Evolutionary conservation across 2,797 vertebrate genomes (phyloP).

Genomic region (Pogoniulus pusillus): DNA sequence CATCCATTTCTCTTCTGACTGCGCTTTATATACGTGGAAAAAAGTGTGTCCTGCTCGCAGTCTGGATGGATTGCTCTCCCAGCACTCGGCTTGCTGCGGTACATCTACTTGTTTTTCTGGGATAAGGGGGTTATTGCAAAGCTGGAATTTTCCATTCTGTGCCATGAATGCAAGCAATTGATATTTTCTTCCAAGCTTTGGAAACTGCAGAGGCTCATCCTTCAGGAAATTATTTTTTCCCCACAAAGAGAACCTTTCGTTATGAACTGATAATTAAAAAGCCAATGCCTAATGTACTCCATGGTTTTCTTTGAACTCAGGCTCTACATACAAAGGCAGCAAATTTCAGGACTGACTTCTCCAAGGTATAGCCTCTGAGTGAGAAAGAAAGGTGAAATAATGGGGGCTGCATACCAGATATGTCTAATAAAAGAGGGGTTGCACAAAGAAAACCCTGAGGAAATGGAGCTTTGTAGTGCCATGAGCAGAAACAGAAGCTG

Average conservation of each 20-base stretch:
- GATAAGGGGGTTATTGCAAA: constrained; percentile 9
- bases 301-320: constrained; percentile 38
- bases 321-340: neutral
- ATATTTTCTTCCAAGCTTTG: constrained; percentile 51
- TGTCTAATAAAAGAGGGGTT: constrained; percentile 22
- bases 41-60: neutral
- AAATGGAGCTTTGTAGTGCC: neutral
- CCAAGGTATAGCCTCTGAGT: neutral
- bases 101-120: neutral
- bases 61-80: neutral
- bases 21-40: neutral
- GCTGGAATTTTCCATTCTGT: constrained; percentile 67
- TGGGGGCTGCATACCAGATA: constrained; percentile 23
- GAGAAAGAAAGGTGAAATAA: constrained; percentile 36
- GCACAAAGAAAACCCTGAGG: neutral
- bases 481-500: neutral
- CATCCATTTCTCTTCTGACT: neutral
- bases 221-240: constrained; percentile 63
- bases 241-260: constrained; percentile 59
- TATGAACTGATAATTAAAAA: constrained; percentile 72
- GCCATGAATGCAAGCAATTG: constrained; percentile 5
- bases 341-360: constrained; percentile 33
- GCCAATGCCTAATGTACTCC: constrained; percentile 39
- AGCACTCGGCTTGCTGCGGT: neutral
- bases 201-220: constrained; percentile 62